These are phyloP conservation scores for Trachymyrmex cornetzi DNA, from an alignment of 1,140 invertebrate species.

Conservation along the genomic window DNA sequence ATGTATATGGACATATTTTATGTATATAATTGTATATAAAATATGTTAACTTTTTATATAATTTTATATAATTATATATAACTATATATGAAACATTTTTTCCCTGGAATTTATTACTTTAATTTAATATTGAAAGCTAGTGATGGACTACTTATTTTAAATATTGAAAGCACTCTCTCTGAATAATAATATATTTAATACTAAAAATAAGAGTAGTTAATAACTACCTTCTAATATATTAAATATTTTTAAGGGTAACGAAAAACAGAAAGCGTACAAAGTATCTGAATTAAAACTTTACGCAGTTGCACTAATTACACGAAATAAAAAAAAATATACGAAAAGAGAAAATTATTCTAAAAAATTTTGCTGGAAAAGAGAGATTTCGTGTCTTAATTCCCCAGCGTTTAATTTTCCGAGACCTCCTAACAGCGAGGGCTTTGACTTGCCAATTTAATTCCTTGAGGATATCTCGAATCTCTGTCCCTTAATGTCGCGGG, in stretches of 20 bases:
- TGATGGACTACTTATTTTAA: too few species aligned
- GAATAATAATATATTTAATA: too few species aligned
- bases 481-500: slow-evolving; percentile 18
- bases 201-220: too few species aligned
- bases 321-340: not conserved
- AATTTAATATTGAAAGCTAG: too few species aligned
- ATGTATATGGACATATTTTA: too few species aligned
- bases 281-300: not conserved
- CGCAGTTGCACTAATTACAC: not conserved
- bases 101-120: too few species aligned
- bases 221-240: too few species aligned
- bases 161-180: too few species aligned
- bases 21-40: too few species aligned
- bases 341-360: not conserved
- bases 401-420: slow-evolving; percentile 14
- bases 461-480: slow-evolving; percentile 20
- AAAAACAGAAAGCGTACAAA: not conserved
- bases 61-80: too few species aligned
- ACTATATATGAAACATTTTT: too few species aligned
- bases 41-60: too few species aligned
- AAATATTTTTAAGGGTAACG: not conserved
- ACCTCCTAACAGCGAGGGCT: not conserved
- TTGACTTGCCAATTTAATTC: slow-evolving; percentile 21
- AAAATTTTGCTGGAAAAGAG: slow-evolving; percentile 3
- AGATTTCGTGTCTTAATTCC: not conserved